These are phyloP conservation scores for Peromyscus leucopus DNA, from an alignment of 2,113 vertebrate species.

Conservation along the genomic window DNA sequence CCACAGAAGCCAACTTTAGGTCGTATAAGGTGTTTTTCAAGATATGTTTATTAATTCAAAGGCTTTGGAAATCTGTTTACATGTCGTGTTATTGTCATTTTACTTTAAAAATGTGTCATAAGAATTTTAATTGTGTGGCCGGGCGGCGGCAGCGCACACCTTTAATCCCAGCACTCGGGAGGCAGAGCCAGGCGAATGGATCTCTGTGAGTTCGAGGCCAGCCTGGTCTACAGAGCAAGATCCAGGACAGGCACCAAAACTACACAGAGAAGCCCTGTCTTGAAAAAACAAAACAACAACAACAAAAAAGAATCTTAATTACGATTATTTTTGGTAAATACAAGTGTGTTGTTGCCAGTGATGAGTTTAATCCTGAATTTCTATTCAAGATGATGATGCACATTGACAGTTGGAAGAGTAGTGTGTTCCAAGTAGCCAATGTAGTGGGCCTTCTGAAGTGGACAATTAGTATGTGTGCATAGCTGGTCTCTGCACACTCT, in stretches of 20 bases:
- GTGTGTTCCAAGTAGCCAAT: constrained; percentile 8
- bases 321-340: not conserved
- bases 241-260: too few relatives aligned
- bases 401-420: not conserved
- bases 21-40: not conserved
- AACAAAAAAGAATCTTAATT: not conserved
- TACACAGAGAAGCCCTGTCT: too few relatives aligned
- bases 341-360: not conserved
- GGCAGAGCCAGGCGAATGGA: too few relatives aligned
- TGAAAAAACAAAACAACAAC: too few relatives aligned
- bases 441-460: constrained; percentile 63
- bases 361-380: constrained; percentile 9
- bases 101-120: not conserved
- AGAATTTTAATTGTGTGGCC: not conserved
- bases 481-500: constrained; percentile 66
- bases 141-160: too few relatives aligned
- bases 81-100: not conserved
- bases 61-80: not conserved
- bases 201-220: too few relatives aligned
- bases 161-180: too few relatives aligned
- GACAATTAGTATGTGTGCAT: constrained; percentile 58
- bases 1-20: not conserved
- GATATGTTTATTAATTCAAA: not conserved
- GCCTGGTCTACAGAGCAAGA: too few relatives aligned
- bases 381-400: constrained; percentile 41